Base-by-base conservation (phyloP, 2,797 vertebrate species). In the Tokudaia muenninki region DNA sequence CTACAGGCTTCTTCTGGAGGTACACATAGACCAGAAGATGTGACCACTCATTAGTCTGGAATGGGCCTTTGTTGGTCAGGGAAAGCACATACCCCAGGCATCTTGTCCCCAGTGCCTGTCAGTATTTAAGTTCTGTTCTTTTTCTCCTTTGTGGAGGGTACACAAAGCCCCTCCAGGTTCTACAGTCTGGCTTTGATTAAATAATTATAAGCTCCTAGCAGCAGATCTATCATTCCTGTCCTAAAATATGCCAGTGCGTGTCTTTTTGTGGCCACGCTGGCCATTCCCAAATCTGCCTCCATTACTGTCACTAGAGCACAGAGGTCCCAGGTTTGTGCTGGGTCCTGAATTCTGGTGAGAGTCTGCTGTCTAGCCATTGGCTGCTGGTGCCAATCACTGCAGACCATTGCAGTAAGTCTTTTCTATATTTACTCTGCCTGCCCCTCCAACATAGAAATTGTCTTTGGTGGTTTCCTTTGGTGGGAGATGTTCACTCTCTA, bases 131-230 rank as follows among this genome's bases (percentile, higher is more conserved):
- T 97, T 96, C 63, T 80, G 96, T 95, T 97, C 96, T 97, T 82
- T 97, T 77, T 92, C 97, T 91, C 94, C 91, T 96, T 97, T 96
- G 91, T 96, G 57, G 87, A 98, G 97, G 97, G 98, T 96, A 98
- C 92, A 96, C 0, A 17, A 94, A 97, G 97, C 98, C 98, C 96
- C 97, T 98, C 96, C 96, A 98, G 97, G 98, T 98, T 97, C 97
- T 96, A 93, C 93, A 97, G 97, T 98, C 98, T 99, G 98, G 97
- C 91, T 98, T 98, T 98, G 98, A 98, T 98, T 98, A 98, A 98
- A 98, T 98, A 98, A 98, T 98, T 98, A 99, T 83, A 97, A 98
- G 97, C 94, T 97, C 98, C 80, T 95, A 98, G 97, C 96, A 98
- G 95, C 96, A 98, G 94, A 98, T 98, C 98, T 98, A 98, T 98